Evolutionary conservation across 2,797 vertebrate species (phyloP).

Genomic region (Coranthus polyacanthus): DNA sequence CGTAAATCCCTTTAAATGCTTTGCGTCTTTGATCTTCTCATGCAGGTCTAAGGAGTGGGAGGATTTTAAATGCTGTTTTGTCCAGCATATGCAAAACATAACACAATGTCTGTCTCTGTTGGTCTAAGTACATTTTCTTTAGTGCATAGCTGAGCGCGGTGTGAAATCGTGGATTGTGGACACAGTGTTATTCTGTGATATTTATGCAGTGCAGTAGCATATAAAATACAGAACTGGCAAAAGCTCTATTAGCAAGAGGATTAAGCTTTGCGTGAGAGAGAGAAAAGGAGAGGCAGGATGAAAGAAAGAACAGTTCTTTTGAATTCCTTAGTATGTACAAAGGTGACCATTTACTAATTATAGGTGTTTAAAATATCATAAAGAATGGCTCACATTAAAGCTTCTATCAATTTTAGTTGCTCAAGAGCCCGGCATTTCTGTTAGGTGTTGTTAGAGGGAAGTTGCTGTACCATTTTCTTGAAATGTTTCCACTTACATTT

Average conservation of each 20-base stretch:
- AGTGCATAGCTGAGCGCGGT: conserved; percentile 40
- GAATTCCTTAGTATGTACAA: not conserved
- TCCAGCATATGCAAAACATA: conserved; percentile 43
- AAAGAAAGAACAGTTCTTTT: conserved; percentile 1
- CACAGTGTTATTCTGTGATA: conserved; percentile 34
- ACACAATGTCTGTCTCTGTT: conserved; percentile 30
- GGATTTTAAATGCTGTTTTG: conserved; percentile 49
- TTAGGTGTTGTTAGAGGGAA: no score
- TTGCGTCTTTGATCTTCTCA: conserved; percentile 19
- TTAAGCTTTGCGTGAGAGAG: conserved; percentile 48
- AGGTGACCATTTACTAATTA: conserved; percentile 5
- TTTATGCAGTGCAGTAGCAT: conserved; percentile 37
- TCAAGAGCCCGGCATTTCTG: no score
- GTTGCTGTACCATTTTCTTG: not conserved
- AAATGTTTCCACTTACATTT: no score
- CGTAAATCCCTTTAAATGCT: conserved; percentile 44
- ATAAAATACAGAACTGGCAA: conserved; percentile 48
- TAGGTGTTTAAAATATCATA: no score
- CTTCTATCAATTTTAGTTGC: no score
- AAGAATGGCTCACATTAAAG: no score
- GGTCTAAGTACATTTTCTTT: conserved; percentile 42
- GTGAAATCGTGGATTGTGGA: conserved; percentile 65
- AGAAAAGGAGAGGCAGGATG: conserved; percentile 7
- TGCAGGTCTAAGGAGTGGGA: conserved; percentile 40
- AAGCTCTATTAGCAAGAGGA: conserved; percentile 47